Base-by-base conservation (phyloP, 2,888 invertebrate species). In the Ptilodon capucinus region DNA sequence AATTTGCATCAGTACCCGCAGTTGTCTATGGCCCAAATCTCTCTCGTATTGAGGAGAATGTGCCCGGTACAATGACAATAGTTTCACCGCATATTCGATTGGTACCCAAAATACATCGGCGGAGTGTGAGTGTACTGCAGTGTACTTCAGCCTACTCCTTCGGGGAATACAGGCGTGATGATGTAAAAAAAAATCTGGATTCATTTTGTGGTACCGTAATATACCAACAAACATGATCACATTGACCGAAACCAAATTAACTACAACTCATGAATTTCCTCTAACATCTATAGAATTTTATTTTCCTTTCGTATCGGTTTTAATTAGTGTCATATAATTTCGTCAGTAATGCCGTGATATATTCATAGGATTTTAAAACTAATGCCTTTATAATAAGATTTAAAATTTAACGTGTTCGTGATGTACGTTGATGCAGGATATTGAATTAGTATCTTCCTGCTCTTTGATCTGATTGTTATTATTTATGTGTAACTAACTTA, bases 401-500 rank as follows among this genome's bases (percentile, higher is more conserved):
- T 18, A 38, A n/a, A 38, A 19, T 19, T n/a, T 4, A 5, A 11
- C 8, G 8, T 14, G 3, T 16, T 14, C 14, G 7, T 9, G 4
- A 38, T 2, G 18, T 36, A 6, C 11, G 16, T 38, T 38, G n/a
- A 18, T 2, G n/a, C 65, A 76, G 81, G 81, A 82, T 78, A 79
- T 78, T 53, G 68, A 60, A 76, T 74, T 74, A 71, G 58, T 64
- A 53, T 60, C 64, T 77, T 84, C 82, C 81, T 76, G 74, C 40
- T 43, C 82, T 85, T 84, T 85, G 83, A 84, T 83, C 75, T 23
- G 23, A 48, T 52, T 54, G 30, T 52, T 49, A 49, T 17, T 40
- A 44, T 23, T 5, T n/a, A n/a, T n/a, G n/a, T n/a, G n/a, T n/a
- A n/a, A n/a, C n/a, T n/a, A n/a, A n/a, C n/a, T n/a, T n/a, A n/a